Evolutionary conservation across 2,113 vertebrate genomes (phyloP).

Genomic region (Cettia cetti): DNA sequence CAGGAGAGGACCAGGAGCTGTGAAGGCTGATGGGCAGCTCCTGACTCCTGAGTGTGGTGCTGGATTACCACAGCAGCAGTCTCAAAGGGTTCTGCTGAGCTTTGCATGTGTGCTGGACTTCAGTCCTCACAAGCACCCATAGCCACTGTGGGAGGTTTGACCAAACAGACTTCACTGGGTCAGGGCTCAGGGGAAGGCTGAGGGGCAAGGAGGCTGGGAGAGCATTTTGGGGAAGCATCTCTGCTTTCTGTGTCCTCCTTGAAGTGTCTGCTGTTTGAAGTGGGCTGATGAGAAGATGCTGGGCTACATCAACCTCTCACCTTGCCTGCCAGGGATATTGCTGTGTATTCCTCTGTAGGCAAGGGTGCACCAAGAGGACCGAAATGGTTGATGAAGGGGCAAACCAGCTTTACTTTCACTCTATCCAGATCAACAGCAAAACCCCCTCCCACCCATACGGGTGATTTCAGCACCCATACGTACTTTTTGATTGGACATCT

Average conservation of each 20-base stretch:
- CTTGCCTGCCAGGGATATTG: neutral
- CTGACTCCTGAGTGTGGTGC: neutral
- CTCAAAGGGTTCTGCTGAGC: neutral
- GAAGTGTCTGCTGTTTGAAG: neutral
- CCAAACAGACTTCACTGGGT: neutral
- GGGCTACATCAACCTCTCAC: neutral
- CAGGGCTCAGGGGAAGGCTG: neutral
- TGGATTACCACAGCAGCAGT: neutral
- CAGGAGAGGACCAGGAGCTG: neutral
- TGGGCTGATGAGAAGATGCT: neutral
- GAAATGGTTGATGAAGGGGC: neutral
- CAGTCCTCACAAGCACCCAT: neutral
- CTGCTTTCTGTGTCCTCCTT: neutral
- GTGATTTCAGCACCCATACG: neutral
- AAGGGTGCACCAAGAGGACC: neutral
- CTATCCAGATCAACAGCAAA: neutral
- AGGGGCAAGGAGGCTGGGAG: neutral
- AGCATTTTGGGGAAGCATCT: accelerated
- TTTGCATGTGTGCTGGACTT: neutral
- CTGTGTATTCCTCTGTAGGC: neutral
- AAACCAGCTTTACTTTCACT: neutral
- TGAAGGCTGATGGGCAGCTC: neutral
- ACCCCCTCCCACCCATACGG: neutral
- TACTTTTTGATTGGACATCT: neutral
- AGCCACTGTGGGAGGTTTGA: neutral